These are phyloP conservation scores for Chalcosyrphus nemorum DNA, from an alignment of 2,888 invertebrate species.

Conservation along the genomic window DNA sequence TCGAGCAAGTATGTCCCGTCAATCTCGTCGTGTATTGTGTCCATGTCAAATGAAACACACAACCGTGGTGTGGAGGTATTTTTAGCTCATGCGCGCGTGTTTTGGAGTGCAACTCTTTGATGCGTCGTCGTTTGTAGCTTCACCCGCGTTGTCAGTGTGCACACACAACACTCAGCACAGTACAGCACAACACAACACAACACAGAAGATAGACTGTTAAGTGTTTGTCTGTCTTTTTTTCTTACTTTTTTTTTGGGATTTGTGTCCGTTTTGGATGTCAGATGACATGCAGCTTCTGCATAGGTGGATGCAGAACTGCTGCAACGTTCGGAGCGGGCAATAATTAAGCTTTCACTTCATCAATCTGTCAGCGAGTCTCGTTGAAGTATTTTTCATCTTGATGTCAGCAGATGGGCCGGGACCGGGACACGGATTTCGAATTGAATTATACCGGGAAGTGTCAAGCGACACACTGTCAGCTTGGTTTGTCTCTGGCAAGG, in stretches of 20 bases:
- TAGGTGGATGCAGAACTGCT: constrained; percentile 10
- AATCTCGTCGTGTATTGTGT: constrained; percentile 72
- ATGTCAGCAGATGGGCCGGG: background rate
- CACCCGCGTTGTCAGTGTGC: constrained; percentile 50
- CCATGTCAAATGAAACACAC: constrained; percentile 71
- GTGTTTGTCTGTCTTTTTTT: too few species aligned
- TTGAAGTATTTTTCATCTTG: constrained; percentile 31
- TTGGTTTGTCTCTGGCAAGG: background rate
- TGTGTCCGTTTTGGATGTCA: constrained; percentile 62
- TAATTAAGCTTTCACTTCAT: constrained; percentile 71
- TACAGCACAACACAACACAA: too few species aligned
- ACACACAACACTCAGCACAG: constrained; percentile 36
- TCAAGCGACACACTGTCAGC: background rate
- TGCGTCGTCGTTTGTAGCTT: constrained; percentile 12
- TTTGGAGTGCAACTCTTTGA: constrained; percentile 1
- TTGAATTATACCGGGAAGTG: constrained; percentile 33
- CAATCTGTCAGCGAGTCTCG: constrained; percentile 68
- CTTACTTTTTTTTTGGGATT: constrained; percentile 41
- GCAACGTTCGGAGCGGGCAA: constrained; percentile 27
- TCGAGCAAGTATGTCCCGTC: constrained; percentile 71
- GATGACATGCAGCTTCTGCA: constrained; percentile 67
- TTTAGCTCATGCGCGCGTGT: background rate
- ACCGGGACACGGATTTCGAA: constrained; percentile 24
- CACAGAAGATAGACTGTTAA: constrained; percentile 40
- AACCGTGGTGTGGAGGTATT: constrained; percentile 40